phyloP scores from a whole-genome alignment of 2,113 vertebrate species.

The Zootoca vivipara region DNA sequence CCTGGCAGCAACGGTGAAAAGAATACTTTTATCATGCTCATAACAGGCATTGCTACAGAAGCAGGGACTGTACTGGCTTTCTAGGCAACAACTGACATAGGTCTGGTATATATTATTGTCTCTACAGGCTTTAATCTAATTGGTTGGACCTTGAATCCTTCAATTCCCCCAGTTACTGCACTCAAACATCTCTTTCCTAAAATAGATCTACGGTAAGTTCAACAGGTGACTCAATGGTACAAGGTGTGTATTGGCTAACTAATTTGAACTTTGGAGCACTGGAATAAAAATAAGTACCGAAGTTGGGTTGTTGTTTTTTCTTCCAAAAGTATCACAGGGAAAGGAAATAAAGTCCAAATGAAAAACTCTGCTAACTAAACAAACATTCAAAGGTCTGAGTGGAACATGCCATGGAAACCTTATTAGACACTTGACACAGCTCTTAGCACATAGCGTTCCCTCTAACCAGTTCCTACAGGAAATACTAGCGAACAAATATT shows the following conservation, averaged over 20 bases:
- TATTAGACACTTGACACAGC: conserved; percentile 17
- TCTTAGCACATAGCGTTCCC: conserved; percentile 63
- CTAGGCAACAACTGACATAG: no score
- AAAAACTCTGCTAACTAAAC: conserved; percentile 2
- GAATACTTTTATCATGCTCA: background rate
- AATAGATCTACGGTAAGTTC: background rate
- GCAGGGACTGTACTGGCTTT: background rate
- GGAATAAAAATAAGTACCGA: background rate
- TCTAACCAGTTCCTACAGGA: conserved; percentile 51
- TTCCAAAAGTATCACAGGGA: conserved; percentile 10
- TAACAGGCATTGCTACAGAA: no score
- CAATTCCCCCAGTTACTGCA: background rate
- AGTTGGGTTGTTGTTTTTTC: background rate
- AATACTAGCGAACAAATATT: conserved; percentile 63
- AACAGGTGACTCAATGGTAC: background rate
- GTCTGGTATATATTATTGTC: background rate
- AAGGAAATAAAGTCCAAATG: conserved; percentile 8
- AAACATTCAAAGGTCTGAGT: conserved; percentile 9
- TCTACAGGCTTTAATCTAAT: background rate
- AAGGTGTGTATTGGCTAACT: background rate
- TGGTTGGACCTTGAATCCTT: background rate
- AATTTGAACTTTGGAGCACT: conserved; percentile 4
- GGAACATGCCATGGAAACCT: conserved; percentile 14
- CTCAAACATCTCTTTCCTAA: background rate
- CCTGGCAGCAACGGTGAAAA: background rate